Conservation (phyloP, 1,140 invertebrate genomes). For the Xylocopa sonorina region DNA sequence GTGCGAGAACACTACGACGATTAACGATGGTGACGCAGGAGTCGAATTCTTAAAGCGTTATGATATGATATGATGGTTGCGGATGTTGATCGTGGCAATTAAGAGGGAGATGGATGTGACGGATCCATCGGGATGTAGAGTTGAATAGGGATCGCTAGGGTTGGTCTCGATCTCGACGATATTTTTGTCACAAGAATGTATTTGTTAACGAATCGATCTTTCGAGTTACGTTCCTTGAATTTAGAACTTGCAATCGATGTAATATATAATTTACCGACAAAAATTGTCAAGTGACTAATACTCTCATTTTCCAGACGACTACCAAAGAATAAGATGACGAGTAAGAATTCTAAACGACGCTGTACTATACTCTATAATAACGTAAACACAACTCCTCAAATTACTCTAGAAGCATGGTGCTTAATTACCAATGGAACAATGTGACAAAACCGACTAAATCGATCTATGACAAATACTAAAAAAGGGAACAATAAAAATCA, state of each 20-base stretch:
- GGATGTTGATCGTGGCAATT: slow-evolving; percentile 57
- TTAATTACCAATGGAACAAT: too few species aligned
- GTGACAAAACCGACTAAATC: not conserved
- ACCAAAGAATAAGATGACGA: not conserved
- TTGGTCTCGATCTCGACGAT: slow-evolving; percentile 47
- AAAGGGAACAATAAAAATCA: too few species aligned
- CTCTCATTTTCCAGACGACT: not conserved
- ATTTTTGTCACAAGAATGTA: not conserved
- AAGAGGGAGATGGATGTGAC: slow-evolving; percentile 37
- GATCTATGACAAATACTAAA: too few species aligned
- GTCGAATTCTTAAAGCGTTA: slow-evolving; percentile 61
- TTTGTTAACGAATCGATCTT: not conserved
- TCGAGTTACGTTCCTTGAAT: not conserved
- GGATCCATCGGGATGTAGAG: slow-evolving; percentile 18
- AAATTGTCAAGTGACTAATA: not conserved
- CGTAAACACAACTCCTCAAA: not conserved
- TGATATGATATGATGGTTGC: slow-evolving; percentile 48
- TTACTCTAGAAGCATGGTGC: too few species aligned
- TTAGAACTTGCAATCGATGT: not conserved
- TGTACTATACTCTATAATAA: not conserved
- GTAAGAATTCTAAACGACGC: not conserved
- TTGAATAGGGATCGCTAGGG: slow-evolving; percentile 17
- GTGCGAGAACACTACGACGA: slow-evolving; percentile 71
- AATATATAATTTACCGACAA: not conserved
- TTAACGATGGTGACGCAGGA: slow-evolving; percentile 60